Conservation (phyloP, 2,888 invertebrate species). For the Synanthedon tipuliformis region DNA sequence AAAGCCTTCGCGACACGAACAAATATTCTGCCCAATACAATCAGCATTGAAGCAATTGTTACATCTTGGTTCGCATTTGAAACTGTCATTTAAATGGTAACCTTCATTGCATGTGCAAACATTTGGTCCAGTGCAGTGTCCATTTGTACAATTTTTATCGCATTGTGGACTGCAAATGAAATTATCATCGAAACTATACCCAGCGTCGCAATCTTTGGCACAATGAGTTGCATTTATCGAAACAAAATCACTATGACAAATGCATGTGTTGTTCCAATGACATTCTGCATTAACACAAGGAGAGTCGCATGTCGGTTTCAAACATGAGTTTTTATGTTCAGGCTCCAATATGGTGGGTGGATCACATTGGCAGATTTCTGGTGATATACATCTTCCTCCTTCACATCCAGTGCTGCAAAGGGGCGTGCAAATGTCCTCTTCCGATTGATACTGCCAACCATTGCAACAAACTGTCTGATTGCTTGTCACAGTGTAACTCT, state of each 20-base stretch:
- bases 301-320: constrained; percentile 31
- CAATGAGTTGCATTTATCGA: constrained; percentile 36
- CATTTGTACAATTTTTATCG: constrained; percentile 8
- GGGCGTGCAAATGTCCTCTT: constrained; percentile 46
- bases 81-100: constrained; percentile 1
- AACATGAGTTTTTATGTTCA: constrained; percentile 33
- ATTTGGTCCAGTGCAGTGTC: constrained; percentile 10
- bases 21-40: constrained; percentile 21
- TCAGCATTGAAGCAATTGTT: constrained; percentile 1
- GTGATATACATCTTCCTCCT: constrained; percentile 49
- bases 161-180: constrained; percentile 18
- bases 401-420: constrained; percentile 60
- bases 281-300: constrained; percentile 44
- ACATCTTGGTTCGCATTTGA: constrained; percentile 4
- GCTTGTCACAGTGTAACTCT: constrained; percentile 29
- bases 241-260: constrained; percentile 28
- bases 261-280: constrained; percentile 34
- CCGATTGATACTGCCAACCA: constrained; percentile 45
- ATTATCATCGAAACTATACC: constrained; percentile 19
- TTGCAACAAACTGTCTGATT: constrained; percentile 45
- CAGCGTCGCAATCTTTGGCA: constrained; percentile 22
- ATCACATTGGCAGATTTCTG: constrained; percentile 42
- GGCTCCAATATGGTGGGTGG: constrained; percentile 34
- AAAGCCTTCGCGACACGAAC: constrained; percentile 7
- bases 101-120: constrained; percentile 5